These are phyloP conservation scores for Drosophila bunnanda DNA, from an alignment of 2,888 invertebrate species.

Conservation along the genomic window DNA sequence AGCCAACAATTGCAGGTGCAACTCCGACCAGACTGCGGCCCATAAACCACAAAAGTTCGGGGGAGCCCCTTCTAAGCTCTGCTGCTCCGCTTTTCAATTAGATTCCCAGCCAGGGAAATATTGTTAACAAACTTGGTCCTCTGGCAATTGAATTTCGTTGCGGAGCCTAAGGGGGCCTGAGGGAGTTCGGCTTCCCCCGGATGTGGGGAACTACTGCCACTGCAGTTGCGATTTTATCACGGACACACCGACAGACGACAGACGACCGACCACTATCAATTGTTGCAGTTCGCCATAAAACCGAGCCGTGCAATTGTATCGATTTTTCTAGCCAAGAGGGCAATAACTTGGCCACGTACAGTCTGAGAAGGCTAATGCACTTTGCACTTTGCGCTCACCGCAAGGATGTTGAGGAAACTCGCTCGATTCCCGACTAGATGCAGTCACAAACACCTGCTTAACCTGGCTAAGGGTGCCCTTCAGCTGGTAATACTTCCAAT, in stretches of 20 bases:
- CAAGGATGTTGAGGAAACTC: constrained; percentile 34
- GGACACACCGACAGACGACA: constrained; percentile 13
- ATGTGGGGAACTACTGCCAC: constrained; percentile 23
- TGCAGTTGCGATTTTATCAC: constrained; percentile 77
- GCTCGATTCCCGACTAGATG: background rate
- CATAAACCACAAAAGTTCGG: constrained; percentile 37
- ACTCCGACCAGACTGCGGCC: constrained; percentile 38
- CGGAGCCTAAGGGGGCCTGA: constrained; percentile 15
- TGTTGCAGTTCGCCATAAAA: constrained; percentile 71
- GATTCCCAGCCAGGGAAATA: constrained; percentile 56
- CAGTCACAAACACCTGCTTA: constrained; percentile 4
- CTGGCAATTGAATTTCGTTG: constrained; percentile 42
- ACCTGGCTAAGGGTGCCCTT: constrained; percentile 5
- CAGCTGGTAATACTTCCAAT: background rate
- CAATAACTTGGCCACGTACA: constrained; percentile 76
- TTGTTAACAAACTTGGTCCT: constrained; percentile 61
- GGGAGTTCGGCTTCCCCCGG: constrained; percentile 1
- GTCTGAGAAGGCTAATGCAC: constrained; percentile 80
- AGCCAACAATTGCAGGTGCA: constrained; percentile 53
- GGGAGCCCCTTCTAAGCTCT: constrained; percentile 46
- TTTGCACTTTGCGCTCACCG: constrained; percentile 63
- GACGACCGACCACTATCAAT: constrained; percentile 60
- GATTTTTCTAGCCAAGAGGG: constrained; percentile 80
- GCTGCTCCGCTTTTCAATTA: constrained; percentile 64
- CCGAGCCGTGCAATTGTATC: constrained; percentile 72